Conservation (phyloP, 2,113 vertebrate genomes). For the Chamaea fasciata region DNA sequence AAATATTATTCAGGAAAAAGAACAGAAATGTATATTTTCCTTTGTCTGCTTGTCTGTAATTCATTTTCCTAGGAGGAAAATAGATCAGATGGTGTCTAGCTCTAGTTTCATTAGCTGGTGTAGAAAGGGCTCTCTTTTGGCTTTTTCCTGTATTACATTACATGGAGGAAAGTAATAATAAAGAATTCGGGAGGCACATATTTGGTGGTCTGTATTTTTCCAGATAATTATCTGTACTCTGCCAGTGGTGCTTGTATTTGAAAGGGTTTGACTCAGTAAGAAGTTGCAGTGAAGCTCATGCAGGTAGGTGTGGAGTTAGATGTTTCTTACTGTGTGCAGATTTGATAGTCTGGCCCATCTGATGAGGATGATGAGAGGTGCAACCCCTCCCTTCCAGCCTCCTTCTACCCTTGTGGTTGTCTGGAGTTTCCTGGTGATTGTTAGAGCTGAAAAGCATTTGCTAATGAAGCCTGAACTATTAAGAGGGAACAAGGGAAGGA, state of each 20-base stretch:
- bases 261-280: neutral
- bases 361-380: neutral
- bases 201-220: neutral
- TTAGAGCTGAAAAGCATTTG: constrained; percentile 1
- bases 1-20: neutral
- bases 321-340: neutral
- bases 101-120: neutral
- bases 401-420: neutral
- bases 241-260: neutral
- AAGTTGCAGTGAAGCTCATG: neutral
- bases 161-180: neutral
- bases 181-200: neutral
- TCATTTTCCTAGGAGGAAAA: neutral
- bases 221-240: neutral
- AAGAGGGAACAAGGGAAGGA: neutral
- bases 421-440: constrained; percentile 18
- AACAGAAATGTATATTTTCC: neutral
- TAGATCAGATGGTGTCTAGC: neutral
- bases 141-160: neutral
- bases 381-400: neutral
- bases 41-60: neutral
- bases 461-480: neutral
- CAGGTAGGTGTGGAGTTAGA: neutral
- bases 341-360: neutral
- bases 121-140: neutral